These are phyloP conservation scores for Sweltsa coloradensis DNA, from an alignment of 1,140 invertebrate genomes.

Conservation along the genomic window DNA sequence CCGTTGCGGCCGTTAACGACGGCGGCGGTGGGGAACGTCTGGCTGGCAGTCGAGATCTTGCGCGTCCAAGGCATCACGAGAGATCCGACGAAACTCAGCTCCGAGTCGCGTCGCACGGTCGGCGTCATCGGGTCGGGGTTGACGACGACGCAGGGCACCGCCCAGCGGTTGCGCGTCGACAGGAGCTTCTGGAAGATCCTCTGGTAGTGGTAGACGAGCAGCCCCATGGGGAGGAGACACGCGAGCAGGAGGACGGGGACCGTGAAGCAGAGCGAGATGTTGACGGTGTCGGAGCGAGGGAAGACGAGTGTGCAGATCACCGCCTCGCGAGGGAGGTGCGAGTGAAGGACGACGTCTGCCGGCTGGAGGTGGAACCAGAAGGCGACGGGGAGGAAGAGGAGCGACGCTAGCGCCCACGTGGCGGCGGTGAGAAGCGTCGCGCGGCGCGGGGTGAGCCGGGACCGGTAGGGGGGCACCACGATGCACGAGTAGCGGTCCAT, in stretches of 20 bases:
- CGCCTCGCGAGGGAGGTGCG: conserved; percentile 7
- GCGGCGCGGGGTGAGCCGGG: conserved; percentile 32
- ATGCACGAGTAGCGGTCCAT: conserved; percentile 44
- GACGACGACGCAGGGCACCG: conserved; percentile 34
- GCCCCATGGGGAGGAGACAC: conserved; percentile 39
- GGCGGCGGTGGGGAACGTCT: background rate
- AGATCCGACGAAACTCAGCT: conserved; percentile 34
- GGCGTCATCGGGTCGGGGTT: conserved; percentile 9
- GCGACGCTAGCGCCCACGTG: conserved; percentile 35
- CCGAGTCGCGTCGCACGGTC: conserved; percentile 30
- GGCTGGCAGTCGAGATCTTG: conserved; percentile 7
- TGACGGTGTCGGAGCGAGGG: conserved; percentile 32
- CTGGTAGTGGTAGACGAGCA: conserved; percentile 42
- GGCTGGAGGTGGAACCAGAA: conserved; percentile 37
- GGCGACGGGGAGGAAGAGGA: conserved; percentile 37
- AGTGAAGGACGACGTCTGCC: conserved; percentile 9
- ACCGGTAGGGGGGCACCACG: conserved; percentile 40
- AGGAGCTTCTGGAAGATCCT: conserved; percentile 42
- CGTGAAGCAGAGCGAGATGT: conserved; percentile 39
- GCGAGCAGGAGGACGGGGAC: conserved; percentile 35
- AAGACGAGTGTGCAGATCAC: conserved; percentile 43
- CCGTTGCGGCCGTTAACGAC: conserved; percentile 24
- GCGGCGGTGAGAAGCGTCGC: conserved; percentile 30
- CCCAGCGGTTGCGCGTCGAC: conserved; percentile 36
- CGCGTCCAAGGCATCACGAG: conserved; percentile 32